These are phyloP conservation scores for Numenius arquata DNA, from an alignment of 2,113 vertebrate species.

Conservation along the genomic window DNA sequence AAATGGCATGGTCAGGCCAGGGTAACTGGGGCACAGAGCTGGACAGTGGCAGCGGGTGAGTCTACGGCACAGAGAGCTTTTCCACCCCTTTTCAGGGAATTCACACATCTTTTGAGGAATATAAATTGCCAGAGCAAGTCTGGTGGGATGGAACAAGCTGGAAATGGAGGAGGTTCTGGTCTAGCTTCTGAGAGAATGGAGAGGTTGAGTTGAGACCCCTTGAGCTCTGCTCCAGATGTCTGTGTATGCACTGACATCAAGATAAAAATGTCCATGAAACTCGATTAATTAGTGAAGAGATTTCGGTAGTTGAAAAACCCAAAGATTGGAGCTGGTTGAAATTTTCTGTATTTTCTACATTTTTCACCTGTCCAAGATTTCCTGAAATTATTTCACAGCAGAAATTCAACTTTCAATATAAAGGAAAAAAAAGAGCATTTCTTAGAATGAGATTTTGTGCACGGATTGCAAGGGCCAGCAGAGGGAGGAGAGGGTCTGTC, in stretches of 20 bases:
- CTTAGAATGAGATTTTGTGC: not conserved
- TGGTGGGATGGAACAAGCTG: not conserved
- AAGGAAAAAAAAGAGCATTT: not conserved
- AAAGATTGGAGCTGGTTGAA: not conserved
- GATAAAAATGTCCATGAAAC: not conserved
- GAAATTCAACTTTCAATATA: not conserved
- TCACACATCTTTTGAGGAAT: not conserved
- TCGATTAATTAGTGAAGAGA: not conserved
- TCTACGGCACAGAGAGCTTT: not conserved
- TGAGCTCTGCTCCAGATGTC: not conserved
- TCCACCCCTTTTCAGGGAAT: not conserved
- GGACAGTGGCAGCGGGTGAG: not conserved
- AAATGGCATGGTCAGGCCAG: not conserved
- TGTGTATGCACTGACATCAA: not conserved
- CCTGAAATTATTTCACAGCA: not conserved
- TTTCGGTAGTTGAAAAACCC: not conserved
- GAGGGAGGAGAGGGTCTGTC: not conserved
- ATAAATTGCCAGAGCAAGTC: not conserved
- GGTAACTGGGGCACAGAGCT: conserved; percentile 6
- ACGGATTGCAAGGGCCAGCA: not conserved
- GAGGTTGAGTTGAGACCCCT: not conserved
- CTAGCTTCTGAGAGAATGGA: conserved; percentile 3
- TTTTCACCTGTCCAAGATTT: not conserved
- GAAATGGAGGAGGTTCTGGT: not conserved
- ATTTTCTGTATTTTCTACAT: not conserved